Evolutionary conservation across 2,113 vertebrate genomes (phyloP), one percentile per base, ranked within the genome.

Genomic region (Neotoma lepida): DNA sequence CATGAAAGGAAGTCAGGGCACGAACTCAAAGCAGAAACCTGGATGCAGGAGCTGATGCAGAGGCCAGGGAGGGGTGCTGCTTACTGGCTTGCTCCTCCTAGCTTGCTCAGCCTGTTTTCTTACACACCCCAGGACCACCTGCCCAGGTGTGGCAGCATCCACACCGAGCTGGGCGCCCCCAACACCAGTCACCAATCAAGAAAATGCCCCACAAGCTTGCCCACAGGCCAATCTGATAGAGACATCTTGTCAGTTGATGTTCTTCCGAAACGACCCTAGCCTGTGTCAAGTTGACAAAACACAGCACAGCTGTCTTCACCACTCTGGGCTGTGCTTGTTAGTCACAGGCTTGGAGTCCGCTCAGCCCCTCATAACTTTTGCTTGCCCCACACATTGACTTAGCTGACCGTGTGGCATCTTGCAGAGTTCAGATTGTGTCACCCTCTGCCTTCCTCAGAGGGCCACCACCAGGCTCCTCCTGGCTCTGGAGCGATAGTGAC

Each of bases 361-460:
- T n/a, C 14, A 4, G 61, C 0, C 1, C 54, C 20, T 26, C 6
- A 1, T 26, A 10, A 1, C 17, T 1, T 13, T 51, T 9, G 28
- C 82, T 85, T 33, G 58, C 9, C 8, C 41, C 61, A 6, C 30
- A 4, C 68, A 12, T 0, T 7, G 9, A 2, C 17, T 8, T 63
- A 85, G 58, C 58, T 41, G 4, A 35, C n/a, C 0, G 2, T 0
- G 2, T 2, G 17, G 2, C 30, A 46, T 0, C 71, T 30, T 30
- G 20, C 0, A 0, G 3, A 0, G 22, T 14, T 44, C 0, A 3
- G 6, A 2, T 5, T 0, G 0, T 6, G 4, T n/a, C 39, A 39
- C 14, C 41, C 9, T 18, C 22, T n/a, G 51, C 39, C n/a, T 58
- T 8, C 28, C 22, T 9, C 9, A 33, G 56, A 28, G 35, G 51